A percentile compares a stretch with the other conserved stretches of the same genome.
These are phyloP conservation scores for Ormyrus labotus DNA, from an alignment of 2,888 invertebrate species.

Conservation along the genomic window DNA sequence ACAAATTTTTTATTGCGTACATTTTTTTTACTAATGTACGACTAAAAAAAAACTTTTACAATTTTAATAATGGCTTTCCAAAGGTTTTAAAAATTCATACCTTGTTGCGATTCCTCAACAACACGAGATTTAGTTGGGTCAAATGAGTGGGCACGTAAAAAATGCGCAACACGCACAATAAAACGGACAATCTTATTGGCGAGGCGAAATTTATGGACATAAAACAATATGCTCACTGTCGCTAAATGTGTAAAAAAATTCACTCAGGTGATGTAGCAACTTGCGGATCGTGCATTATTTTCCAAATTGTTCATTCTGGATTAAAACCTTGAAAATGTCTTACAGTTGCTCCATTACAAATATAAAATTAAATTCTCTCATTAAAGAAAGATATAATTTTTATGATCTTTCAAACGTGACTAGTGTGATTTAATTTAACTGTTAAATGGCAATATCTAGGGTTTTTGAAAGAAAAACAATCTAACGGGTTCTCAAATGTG, in stretches of 20 bases:
- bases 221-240: conserved; percentile 46
- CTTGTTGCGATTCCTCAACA: conserved; percentile 44
- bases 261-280: conserved; percentile 46
- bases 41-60: conserved; percentile 27
- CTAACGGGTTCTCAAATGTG: conserved; percentile 55
- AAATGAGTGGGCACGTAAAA: conserved; percentile 49
- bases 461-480: conserved; percentile 43
- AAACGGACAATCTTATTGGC: conserved; percentile 55
- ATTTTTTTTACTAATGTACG: conserved; percentile 40
- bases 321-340: conserved; percentile 45
- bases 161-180: conserved; percentile 57
- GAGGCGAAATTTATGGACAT: conserved; percentile 33
- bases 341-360: conserved; percentile 8
- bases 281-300: conserved; percentile 47
- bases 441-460: conserved; percentile 44
- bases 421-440: neutral
- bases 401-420: neutral
- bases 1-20: conserved; percentile 28
- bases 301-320: conserved; percentile 42
- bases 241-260: conserved; percentile 31
- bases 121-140: conserved; percentile 42
- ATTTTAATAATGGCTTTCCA: conserved; percentile 29
- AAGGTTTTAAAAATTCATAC: conserved; percentile 43
- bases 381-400: neutral
- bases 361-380: neutral